phyloP scores from a whole-genome alignment of 2,113 vertebrate species.

The Acanthochromis polyacanthus region DNA sequence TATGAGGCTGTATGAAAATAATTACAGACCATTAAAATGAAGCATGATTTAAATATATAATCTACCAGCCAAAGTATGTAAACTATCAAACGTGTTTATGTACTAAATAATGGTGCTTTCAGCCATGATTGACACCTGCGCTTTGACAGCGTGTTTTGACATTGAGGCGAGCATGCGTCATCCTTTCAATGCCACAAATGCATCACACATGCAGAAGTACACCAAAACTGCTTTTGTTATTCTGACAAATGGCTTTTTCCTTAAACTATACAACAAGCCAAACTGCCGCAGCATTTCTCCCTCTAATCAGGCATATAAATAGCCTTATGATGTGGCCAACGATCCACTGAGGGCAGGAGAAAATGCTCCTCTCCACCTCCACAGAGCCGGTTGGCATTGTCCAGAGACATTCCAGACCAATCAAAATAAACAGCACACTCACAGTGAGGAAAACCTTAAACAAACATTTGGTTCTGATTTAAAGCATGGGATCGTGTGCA shows the following conservation, averaged over 20 bases:
- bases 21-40: neutral
- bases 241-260: slow-evolving; percentile 41
- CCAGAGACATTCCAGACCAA: slow-evolving; percentile 77
- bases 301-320: slow-evolving; percentile 67
- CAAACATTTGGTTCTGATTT: slow-evolving; percentile 87
- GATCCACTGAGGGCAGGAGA: slow-evolving; percentile 42
- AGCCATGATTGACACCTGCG: slow-evolving; percentile 12
- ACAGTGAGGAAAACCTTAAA: slow-evolving; percentile 77
- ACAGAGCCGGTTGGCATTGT: slow-evolving; percentile 69
- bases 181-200: slow-evolving; percentile 14
- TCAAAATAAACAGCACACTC: slow-evolving; percentile 80
- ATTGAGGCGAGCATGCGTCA: neutral
- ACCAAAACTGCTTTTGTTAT: slow-evolving; percentile 19
- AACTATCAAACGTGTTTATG: slow-evolving; percentile 6
- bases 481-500: slow-evolving; percentile 46
- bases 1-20: neutral
- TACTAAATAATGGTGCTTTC: neutral
- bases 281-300: slow-evolving; percentile 40
- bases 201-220: slow-evolving; percentile 14
- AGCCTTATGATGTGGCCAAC: slow-evolving; percentile 38
- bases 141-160: slow-evolving; percentile 5
- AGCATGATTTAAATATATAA: neutral
- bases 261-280: slow-evolving; percentile 3
- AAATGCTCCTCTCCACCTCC: slow-evolving; percentile 50
- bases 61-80: neutral